phyloP scores from a whole-genome alignment of 1,140 invertebrate genomes.

The Archivesica marissinica region DNA sequence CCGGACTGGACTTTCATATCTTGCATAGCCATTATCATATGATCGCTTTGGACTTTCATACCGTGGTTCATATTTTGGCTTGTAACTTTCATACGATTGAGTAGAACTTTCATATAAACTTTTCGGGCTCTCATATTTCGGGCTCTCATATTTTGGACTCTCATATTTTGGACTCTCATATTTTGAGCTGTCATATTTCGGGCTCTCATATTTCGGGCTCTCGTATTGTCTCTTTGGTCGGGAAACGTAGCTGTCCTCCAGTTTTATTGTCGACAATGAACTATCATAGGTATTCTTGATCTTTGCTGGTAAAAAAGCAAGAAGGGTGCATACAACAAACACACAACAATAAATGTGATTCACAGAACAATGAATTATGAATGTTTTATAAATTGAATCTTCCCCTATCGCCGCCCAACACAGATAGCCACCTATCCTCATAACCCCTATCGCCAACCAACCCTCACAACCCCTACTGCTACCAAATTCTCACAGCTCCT shows the following conservation, averaged over 20 bases:
- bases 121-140: constrained; percentile 23
- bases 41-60: background rate
- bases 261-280: background rate
- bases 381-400: too few relatives aligned
- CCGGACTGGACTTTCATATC: constrained; percentile 17
- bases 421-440: too few relatives aligned
- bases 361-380: too few relatives aligned
- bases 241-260: background rate
- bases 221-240: constrained; percentile 31
- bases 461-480: too few relatives aligned
- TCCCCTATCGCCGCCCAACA: too few relatives aligned
- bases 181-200: background rate
- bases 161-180: constrained; percentile 12
- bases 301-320: constrained; percentile 21
- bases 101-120: background rate
- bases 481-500: too few relatives aligned
- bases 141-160: constrained; percentile 19
- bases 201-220: constrained; percentile 37
- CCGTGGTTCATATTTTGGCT: background rate
- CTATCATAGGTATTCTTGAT: constrained; percentile 4
- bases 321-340: constrained; percentile 1
- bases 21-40: background rate
- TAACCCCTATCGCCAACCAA: too few relatives aligned
- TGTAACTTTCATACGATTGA: background rate
- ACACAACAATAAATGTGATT: background rate